A percentile compares a stretch with the other conserved stretches of the same genome.
These are phyloP conservation scores for Caenorhabditis latens DNA, from an alignment of 1,140 invertebrate genomes.

Conservation along the genomic window DNA sequence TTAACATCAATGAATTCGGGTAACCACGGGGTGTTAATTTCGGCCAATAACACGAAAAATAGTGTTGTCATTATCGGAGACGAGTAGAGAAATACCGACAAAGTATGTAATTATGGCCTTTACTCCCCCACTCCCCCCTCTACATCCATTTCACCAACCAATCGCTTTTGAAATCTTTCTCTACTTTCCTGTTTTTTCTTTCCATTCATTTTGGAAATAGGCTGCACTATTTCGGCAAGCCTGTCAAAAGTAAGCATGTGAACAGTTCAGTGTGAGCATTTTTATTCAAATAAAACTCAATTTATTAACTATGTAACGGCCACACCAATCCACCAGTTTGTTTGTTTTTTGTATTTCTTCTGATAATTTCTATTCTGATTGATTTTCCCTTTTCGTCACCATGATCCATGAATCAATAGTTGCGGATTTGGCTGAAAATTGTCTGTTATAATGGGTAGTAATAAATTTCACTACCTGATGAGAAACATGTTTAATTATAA, in stretches of 20 bases:
- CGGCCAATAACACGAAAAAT: slow-evolving; percentile 38
- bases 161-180: background rate
- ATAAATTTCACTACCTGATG: background rate
- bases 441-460: background rate
- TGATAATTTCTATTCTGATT: background rate
- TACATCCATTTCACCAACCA: background rate
- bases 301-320: too few relatives aligned
- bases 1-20: background rate
- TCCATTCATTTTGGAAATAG: background rate
- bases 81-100: slow-evolving; percentile 27
- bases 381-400: background rate
- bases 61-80: background rate
- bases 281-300: too few relatives aligned
- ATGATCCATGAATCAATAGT: background rate
- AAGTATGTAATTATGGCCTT: slow-evolving; percentile 49
- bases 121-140: background rate
- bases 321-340: too few relatives aligned
- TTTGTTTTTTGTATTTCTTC: background rate
- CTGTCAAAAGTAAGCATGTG: too few relatives aligned
- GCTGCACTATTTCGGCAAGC: background rate
- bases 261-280: too few relatives aligned
- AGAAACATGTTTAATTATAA: background rate
- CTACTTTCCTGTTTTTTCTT: background rate
- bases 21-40: slow-evolving; percentile 43
- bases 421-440: slow-evolving; percentile 28